A percentile compares a stretch with the other conserved stretches of the same genome.
These are phyloP conservation scores for Machimus atricapillus DNA, from an alignment of 2,888 invertebrate genomes.

Conservation along the genomic window DNA sequence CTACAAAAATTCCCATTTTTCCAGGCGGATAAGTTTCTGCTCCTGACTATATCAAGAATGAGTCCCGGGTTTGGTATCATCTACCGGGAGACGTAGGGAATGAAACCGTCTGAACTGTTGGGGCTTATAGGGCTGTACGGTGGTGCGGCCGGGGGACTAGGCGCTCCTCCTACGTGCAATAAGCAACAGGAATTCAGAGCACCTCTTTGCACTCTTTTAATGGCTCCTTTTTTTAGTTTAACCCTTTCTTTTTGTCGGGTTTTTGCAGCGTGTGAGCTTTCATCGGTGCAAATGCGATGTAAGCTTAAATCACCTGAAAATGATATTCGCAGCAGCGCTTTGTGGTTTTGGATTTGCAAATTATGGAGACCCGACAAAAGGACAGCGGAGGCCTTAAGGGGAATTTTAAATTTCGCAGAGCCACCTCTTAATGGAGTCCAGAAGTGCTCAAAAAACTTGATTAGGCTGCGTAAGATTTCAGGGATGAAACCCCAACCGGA, in stretches of 20 bases:
- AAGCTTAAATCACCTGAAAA: neutral
- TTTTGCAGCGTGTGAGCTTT: slow-evolving; percentile 14
- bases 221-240: neutral
- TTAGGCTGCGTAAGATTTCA: neutral
- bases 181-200: neutral
- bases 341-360: neutral
- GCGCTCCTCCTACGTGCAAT: neutral
- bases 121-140: neutral
- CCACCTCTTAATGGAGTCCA: neutral
- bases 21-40: slow-evolving; percentile 19
- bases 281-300: neutral
- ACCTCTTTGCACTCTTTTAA: slow-evolving; percentile 15
- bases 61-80: neutral
- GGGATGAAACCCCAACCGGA: neutral
- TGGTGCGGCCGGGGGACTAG: neutral
- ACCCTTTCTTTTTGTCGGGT: neutral
- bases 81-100: neutral
- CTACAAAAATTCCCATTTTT: slow-evolving; percentile 24
- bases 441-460: neutral
- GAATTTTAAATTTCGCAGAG: neutral
- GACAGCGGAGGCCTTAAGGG: neutral
- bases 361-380: neutral
- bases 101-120: slow-evolving; percentile 3
- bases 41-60: slow-evolving; percentile 27
- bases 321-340: neutral